These are phyloP conservation scores for Sparus aurata DNA, from an alignment of 2,797 vertebrate genomes.

Conservation along the genomic window DNA sequence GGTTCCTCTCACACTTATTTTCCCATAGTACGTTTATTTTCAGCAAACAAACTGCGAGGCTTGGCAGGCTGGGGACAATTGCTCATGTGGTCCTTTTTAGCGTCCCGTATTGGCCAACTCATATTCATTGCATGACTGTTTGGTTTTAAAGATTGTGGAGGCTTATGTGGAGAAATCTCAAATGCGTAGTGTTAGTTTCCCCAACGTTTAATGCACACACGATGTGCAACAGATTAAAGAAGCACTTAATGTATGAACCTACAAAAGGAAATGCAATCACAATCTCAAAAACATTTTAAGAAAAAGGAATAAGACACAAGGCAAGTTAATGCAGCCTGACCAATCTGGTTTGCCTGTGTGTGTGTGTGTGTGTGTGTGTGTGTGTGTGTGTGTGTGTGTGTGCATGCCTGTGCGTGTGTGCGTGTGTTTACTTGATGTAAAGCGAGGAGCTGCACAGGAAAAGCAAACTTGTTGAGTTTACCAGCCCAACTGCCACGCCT, in stretches of 20 bases:
- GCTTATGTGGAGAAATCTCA: slow-evolving; percentile 43
- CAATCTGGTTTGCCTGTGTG: slow-evolving; percentile 50
- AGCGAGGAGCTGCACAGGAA: slow-evolving; percentile 50
- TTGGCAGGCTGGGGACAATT: slow-evolving; percentile 16
- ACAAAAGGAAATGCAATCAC: slow-evolving; percentile 9
- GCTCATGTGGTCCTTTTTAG: slow-evolving; percentile 4
- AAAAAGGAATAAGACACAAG: slow-evolving; percentile 5
- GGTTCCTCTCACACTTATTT: neutral
- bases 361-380: slow-evolving; percentile 34
- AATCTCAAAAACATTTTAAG: slow-evolving; percentile 8
- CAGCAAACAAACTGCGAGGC: slow-evolving; percentile 11
- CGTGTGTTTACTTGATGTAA: slow-evolving; percentile 50
- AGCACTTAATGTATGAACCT: slow-evolving; percentile 25
- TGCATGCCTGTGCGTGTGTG: slow-evolving; percentile 17
- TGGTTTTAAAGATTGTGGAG: slow-evolving; percentile 44
- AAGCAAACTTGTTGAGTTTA: slow-evolving; percentile 57
- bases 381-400: slow-evolving; percentile 21
- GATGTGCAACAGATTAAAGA: slow-evolving; percentile 32
- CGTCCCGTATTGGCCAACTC: slow-evolving; percentile 20
- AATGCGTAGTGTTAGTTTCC: slow-evolving; percentile 25
- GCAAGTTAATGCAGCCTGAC: slow-evolving; percentile 30
- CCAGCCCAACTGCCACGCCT: slow-evolving; percentile 78
- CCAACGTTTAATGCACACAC: slow-evolving; percentile 12
- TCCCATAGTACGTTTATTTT: neutral
- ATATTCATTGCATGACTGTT: slow-evolving; percentile 51